Evolutionary conservation across 35 echinoderm and acorn worm genomes (phyloP).

Genomic region (Strongylocentrotus purpuratus): DNA sequence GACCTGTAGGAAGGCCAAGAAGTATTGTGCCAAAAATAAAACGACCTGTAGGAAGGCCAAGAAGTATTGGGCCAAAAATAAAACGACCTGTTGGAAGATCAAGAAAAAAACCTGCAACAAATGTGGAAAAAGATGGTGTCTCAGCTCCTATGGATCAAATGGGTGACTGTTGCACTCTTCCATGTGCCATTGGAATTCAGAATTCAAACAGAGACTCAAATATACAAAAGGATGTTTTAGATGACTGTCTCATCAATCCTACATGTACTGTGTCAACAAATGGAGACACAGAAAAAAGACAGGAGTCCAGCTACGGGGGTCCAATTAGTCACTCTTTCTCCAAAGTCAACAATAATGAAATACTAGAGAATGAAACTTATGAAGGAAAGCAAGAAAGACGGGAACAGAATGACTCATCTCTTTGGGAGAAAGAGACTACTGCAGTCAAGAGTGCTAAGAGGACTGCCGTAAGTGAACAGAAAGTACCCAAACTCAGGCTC

Average conservation of each 20-base stretch:
- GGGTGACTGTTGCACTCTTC: background rate
- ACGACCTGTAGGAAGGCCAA: background rate
- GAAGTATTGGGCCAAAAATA: no score
- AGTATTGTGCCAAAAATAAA: background rate
- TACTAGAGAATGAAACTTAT: background rate
- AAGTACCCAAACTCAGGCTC: background rate
- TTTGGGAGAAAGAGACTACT: background rate
- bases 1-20: background rate
- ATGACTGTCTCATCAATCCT: no score
- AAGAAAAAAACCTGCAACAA: background rate
- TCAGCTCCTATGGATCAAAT: background rate
- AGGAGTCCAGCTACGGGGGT: background rate
- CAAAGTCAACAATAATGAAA: background rate
- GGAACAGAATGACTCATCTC: background rate
- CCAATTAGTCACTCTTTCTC: background rate
- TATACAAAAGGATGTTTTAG: background rate
- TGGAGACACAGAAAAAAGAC: background rate
- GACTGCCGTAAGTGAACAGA: background rate
- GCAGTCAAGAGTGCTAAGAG: background rate
- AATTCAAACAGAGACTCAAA: background rate
- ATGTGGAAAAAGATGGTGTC: background rate
- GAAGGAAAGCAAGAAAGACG: background rate
- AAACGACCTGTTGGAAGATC: background rate
- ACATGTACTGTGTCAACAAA: background rate
- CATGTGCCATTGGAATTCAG: background rate